Evolutionary conservation across 2,113 vertebrate species (phyloP), one percentile per base, ranked within the genome.

Genomic region (Cygnus atratus): DNA sequence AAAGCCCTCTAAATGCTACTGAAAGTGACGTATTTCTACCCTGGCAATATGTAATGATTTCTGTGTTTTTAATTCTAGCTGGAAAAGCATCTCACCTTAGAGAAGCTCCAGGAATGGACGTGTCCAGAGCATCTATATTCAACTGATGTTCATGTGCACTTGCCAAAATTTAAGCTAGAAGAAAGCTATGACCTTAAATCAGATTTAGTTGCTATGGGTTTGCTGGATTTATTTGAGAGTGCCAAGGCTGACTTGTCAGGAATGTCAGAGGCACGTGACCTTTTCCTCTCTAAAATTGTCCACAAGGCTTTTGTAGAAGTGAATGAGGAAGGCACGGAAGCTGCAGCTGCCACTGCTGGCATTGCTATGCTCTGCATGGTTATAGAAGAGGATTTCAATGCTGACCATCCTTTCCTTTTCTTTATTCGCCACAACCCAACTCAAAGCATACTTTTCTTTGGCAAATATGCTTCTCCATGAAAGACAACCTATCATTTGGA

Each of bases 261-360:
- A 43, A 99, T 99, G 97, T 99, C 98, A 37, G 98, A 96, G 35
- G 43, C 97, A 29, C 68, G 43, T 2, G 97, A 98, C 44, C 98
- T 99, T 83, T 99, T 97, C 78, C 91, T 99, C 77, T 99, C 99
- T 5, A 95, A 98, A 43, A 96, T 99, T 84, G 95, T 98, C 55
- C 99, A 99, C 96, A 99, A 99, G 95, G 98, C 98, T 77, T 99
- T 99, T 41, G 98, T 98, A 44, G 99, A 99, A 75, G 99, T 99
- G 91, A 99, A 99, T 2, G 99, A 99, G 96, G 99, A 99, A 84
- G 99, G 99, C 33, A 99, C 98, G 0, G 99, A 99, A 95, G 99
- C 99, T 1, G 98, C 99, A 0, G 99, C 98, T 3, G 99, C 99
- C 90, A 99, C 99, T 1, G 99, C 97, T 4, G 98, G 82, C n/a